These are phyloP conservation scores for Myoxocephalus aenaeus DNA, from an alignment of 2,797 vertebrate genomes.

Conservation along the genomic window DNA sequence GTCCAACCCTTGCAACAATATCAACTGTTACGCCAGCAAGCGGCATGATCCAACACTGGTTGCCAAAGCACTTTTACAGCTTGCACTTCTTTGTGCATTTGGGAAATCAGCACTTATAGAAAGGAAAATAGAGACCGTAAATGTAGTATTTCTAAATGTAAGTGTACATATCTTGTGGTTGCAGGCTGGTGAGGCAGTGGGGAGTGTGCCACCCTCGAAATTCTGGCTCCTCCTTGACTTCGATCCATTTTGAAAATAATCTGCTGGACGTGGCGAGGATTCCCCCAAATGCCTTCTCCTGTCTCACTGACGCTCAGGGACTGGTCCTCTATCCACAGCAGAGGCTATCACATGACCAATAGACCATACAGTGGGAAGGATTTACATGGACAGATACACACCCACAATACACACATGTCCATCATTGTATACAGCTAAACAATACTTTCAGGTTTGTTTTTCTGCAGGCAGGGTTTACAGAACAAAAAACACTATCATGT, in stretches of 20 bases:
- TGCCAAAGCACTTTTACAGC: not conserved
- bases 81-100: not conserved
- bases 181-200: conserved; percentile 83
- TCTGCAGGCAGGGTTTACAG: conserved; percentile 10
- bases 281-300: conserved; percentile 82
- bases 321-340: conserved; percentile 84
- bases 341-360: conserved; percentile 43
- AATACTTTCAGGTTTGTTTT: not conserved
- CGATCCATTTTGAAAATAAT: conserved; percentile 87
- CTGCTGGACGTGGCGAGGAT: conserved; percentile 78
- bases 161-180: conserved; percentile 47
- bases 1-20: not conserved
- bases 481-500: conserved; percentile 6
- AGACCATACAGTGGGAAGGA: conserved; percentile 14
- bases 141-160: not conserved
- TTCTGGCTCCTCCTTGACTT: conserved; percentile 81
- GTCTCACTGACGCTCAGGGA: conserved; percentile 75
- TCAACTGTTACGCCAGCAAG: not conserved
- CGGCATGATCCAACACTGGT: not conserved
- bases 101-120: not conserved
- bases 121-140: not conserved
- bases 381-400: conserved; percentile 1
- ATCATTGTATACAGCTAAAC: conserved; percentile 5
- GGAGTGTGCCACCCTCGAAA: conserved; percentile 85
- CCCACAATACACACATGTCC: conserved; percentile 8